These are phyloP conservation scores for Prochilodus magdalenae DNA, from an alignment of 2,113 vertebrate genomes.

Conservation along the genomic window DNA sequence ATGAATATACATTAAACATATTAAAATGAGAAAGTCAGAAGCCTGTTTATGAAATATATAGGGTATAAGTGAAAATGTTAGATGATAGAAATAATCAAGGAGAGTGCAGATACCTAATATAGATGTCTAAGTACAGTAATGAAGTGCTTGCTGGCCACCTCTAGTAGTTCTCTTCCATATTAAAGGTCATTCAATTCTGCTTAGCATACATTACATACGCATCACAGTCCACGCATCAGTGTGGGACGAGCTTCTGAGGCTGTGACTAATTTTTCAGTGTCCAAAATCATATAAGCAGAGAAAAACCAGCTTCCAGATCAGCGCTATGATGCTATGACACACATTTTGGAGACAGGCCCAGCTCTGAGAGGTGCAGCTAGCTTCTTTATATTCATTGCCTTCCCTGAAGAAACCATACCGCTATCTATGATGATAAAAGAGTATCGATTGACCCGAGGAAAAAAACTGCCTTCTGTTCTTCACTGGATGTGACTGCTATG, in stretches of 20 bases:
- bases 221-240: neutral
- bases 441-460: conserved; percentile 18
- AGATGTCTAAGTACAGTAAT: too few relatives aligned
- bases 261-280: neutral
- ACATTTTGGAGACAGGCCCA: conserved; percentile 13
- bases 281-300: neutral
- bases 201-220: too few relatives aligned
- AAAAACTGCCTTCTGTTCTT: conserved; percentile 30
- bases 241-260: neutral
- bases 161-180: too few relatives aligned
- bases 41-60: too few relatives aligned
- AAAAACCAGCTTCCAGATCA: neutral
- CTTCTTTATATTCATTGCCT: conserved; percentile 29
- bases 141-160: too few relatives aligned
- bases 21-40: too few relatives aligned
- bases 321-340: neutral
- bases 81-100: too few relatives aligned
- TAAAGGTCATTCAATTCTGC: too few relatives aligned
- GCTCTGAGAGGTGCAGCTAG: neutral
- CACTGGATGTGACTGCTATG: conserved; percentile 14
- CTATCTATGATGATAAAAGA: conserved; percentile 47
- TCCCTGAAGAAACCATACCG: conserved; percentile 19
- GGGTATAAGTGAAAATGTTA: too few relatives aligned
- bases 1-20: too few relatives aligned
- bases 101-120: too few relatives aligned